Evolutionary conservation across 2,888 invertebrate genomes (phyloP), one percentile per base, ranked within the genome.

Genomic region (Pachliopta kotzebuea): DNA sequence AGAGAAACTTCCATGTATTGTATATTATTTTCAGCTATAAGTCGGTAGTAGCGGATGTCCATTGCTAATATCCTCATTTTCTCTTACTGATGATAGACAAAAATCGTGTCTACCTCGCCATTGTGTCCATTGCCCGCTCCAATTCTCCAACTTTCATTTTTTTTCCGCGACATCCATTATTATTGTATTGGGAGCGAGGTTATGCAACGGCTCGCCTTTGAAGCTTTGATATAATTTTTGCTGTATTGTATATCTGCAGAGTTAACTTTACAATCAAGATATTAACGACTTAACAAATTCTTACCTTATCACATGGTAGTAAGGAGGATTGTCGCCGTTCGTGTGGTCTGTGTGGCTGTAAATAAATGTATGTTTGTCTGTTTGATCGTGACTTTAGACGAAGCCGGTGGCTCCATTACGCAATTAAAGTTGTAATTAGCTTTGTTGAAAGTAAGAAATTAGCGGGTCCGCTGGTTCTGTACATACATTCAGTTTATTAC

Each of bases 171-270:
- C 90, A 88, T 86, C 89, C 80, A 76, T 76, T 73, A 86, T 89
- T 86, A 88, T 87, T 81, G 81, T 86, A 90, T 90, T 85, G 85
- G 78, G 90, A 76, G 84, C 90, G 89, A 90, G 90, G 90, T 90
- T 90, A 83, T 73, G 86, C 84, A 90, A 90, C 83, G 81, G 69
- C 83, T 79, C 69, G 79, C 80, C 81, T 88, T 84, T 85, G 81
- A 81, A 85, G 86, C 87, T 90, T 90, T 90, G 89, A 90, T 90
- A 90, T 90, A 85, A 90, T 90, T 90, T 90, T 90, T 86, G 83
- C 79, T 81, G 83, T 83, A 85, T 86, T 85, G 83, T 84, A 76
- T 79, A 74, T 67, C 62, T 62, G 72, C 78, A 72, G 76, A 67
- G 11, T 63, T 69, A 68, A 42, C 24, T 50, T 29, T 65, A n/a